These are phyloP conservation scores for Acheta domesticus DNA, from an alignment of 2,888 invertebrate genomes.

Conservation along the genomic window DNA sequence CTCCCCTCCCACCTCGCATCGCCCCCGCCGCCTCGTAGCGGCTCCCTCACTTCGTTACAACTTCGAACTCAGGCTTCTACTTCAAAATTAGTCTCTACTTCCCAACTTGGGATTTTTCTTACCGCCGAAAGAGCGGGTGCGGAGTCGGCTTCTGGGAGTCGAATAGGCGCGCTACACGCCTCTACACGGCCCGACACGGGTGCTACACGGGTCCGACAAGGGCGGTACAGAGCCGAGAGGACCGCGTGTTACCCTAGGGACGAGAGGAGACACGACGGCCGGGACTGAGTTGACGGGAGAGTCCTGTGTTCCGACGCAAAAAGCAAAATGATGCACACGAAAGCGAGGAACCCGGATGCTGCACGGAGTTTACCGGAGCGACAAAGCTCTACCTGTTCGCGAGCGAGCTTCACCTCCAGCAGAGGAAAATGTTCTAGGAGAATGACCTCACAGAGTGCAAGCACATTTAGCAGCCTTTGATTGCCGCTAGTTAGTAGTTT, in stretches of 20 bases:
- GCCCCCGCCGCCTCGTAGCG: not conserved
- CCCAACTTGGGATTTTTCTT: constrained; percentile 8
- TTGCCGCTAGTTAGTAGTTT: no score
- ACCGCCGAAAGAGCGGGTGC: not conserved
- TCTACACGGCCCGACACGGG: not conserved
- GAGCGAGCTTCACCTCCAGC: no score
- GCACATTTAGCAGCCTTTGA: no score
- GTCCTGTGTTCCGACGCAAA: no score
- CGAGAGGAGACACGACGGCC: not conserved
- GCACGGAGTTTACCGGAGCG: no score
- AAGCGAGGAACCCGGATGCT: no score
- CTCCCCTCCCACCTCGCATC: not conserved
- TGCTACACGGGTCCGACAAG: not conserved
- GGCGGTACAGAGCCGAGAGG: not conserved
- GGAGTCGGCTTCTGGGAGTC: not conserved
- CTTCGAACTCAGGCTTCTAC: not conserved
- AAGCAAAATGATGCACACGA: no score
- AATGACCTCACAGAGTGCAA: no score
- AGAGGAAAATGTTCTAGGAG: no score
- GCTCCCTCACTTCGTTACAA: constrained; percentile 9
- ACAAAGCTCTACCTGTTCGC: no score
- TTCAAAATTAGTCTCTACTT: constrained; percentile 9
- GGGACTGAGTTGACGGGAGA: not conserved
- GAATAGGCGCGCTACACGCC: not conserved
- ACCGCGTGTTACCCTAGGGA: not conserved